Evolutionary conservation across 2,888 invertebrate species (phyloP).

Genomic region (Mythimna ferrago): DNA sequence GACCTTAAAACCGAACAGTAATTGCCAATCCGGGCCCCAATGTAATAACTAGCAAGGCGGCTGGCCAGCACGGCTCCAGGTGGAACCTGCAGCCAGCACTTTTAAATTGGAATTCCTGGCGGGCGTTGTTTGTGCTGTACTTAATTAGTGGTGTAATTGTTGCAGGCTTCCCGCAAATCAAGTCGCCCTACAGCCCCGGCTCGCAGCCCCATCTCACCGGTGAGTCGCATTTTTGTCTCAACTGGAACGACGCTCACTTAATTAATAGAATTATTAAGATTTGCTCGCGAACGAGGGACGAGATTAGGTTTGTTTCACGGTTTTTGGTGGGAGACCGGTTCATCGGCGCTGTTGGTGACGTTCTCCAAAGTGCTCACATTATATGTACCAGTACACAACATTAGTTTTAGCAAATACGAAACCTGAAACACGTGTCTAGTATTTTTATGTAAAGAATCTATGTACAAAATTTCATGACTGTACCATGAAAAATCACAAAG

Average conservation of each 20-base stretch:
- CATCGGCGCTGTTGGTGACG: not conserved
- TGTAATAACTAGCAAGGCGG: slow-evolving; percentile 9
- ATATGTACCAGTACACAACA: not conserved
- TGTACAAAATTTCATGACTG: too few species aligned
- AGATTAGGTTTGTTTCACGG: slow-evolving; percentile 1
- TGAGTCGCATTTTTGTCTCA: slow-evolving; percentile 75
- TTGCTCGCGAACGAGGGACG: slow-evolving; percentile 10
- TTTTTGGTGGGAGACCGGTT: not conserved
- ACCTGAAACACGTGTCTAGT: too few species aligned
- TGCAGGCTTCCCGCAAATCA: slow-evolving; percentile 92
- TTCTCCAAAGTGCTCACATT: not conserved
- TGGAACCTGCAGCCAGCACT: slow-evolving; percentile 38
- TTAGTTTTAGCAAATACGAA: too few species aligned
- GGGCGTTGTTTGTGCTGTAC: slow-evolving; percentile 74
- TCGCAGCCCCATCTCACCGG: slow-evolving; percentile 92
- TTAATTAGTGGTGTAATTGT: slow-evolving; percentile 80
- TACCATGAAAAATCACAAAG: too few species aligned
- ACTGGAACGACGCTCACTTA: not conserved
- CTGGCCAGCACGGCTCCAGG: slow-evolving; percentile 1
- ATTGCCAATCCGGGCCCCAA: slow-evolving; percentile 20
- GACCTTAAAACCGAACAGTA: slow-evolving; percentile 1
- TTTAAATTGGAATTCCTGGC: slow-evolving; percentile 61
- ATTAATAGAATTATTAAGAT: slow-evolving; percentile 40
- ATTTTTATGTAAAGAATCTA: too few species aligned
- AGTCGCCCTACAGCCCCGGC: slow-evolving; percentile 92